A percentile compares a stretch with the other conserved stretches of the same genome.
Conservation (phyloP, 2,113 vertebrate genomes). For the Poeciliopsis prolifica region DNA sequence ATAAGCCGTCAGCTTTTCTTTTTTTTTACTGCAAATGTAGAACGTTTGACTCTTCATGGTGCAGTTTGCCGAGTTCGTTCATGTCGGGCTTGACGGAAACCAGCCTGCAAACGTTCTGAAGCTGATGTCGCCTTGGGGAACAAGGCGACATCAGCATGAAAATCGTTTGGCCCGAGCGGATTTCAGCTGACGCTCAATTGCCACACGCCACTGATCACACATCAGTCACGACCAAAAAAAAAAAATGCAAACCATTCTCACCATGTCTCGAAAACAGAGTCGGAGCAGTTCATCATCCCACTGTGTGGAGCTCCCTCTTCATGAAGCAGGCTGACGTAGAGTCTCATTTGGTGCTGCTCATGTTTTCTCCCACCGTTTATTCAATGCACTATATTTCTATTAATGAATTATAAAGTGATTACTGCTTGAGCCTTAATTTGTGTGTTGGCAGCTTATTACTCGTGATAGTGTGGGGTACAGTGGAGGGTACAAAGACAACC, state of each 20-base stretch:
- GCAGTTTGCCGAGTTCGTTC: neutral
- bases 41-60: neutral
- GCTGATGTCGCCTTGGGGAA: neutral
- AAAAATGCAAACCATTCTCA: conserved; percentile 30
- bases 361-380: neutral
- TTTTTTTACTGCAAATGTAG: neutral
- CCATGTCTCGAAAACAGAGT: conserved; percentile 25
- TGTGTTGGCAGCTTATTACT: neutral
- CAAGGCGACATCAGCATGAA: no score
- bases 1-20: neutral
- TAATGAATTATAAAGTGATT: neutral
- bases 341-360: neutral
- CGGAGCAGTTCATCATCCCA: conserved; percentile 7
- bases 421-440: neutral
- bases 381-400: neutral
- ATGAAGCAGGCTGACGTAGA: neutral
- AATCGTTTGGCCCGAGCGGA: no score
- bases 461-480: neutral
- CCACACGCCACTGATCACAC: conserved; percentile 4
- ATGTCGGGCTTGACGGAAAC: neutral
- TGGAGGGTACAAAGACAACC: neutral
- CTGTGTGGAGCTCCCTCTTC: neutral
- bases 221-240: conserved; percentile 22
- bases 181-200: conserved; percentile 6
- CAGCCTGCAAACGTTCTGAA: neutral